Evolutionary conservation across 2,113 vertebrate genomes (phyloP).

Genomic region (Tachycineta bicolor): DNA sequence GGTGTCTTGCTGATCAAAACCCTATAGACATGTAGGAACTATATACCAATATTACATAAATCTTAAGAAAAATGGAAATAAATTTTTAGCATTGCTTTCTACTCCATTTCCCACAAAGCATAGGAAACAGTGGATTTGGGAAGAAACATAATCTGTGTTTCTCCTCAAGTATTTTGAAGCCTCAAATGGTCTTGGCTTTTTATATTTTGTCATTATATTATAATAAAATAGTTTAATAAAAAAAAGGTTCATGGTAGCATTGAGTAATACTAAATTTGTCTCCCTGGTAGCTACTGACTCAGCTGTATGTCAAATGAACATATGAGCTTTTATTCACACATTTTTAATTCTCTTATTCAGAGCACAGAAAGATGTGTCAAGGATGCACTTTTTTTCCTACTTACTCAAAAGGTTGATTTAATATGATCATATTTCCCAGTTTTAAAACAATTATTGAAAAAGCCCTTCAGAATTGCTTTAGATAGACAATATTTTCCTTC

Average conservation of each 20-base stretch:
- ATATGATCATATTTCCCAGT: neutral
- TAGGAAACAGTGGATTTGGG: neutral
- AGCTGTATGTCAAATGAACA: neutral
- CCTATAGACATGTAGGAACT: neutral
- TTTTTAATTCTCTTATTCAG: neutral
- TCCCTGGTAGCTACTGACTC: neutral
- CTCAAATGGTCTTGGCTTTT: neutral
- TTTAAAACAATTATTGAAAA: neutral
- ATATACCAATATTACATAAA: neutral
- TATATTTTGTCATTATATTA: neutral
- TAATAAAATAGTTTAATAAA: neutral
- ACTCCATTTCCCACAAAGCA: neutral
- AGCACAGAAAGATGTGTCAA: neutral
- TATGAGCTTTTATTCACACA: neutral
- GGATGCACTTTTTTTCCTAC: neutral
- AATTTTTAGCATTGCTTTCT: neutral
- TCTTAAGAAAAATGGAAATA: neutral
- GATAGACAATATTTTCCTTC: neutral
- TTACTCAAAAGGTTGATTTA: neutral
- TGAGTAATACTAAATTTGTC: neutral
- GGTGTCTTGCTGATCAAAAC: neutral
- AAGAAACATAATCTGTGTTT: neutral
- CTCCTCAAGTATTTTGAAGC: neutral
- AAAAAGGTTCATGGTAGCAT: neutral
- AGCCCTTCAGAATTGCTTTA: neutral